Percentiles rank a stretch among this genome's conserved stretches.
Evolutionary conservation across 1,140 invertebrate species (phyloP).

Genomic region (Riptortus pedestris): DNA sequence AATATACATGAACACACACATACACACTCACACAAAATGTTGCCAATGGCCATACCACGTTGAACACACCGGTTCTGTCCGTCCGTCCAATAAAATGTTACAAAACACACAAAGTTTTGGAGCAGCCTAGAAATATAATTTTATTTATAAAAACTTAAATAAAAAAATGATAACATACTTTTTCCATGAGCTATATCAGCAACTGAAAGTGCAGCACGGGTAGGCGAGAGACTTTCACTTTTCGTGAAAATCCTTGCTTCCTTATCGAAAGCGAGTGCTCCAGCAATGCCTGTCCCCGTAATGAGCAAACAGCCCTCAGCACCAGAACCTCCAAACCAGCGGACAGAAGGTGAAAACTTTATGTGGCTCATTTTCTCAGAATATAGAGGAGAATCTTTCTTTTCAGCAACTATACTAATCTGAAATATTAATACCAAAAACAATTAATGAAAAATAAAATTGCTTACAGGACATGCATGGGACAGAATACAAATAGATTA

Average conservation of each 20-base stretch:
- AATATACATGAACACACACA: too few species aligned
- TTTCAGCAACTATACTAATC: conserved; percentile 53
- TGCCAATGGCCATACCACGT: too few species aligned
- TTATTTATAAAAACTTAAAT: too few species aligned
- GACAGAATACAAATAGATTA: background rate
- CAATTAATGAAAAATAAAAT: background rate
- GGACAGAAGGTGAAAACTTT: conserved; percentile 65
- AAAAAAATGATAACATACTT: conserved; percentile 47
- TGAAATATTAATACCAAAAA: conserved; percentile 32
- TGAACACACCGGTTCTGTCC: too few species aligned
- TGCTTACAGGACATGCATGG: background rate
- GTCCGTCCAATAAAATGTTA: too few species aligned
- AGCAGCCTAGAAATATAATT: too few species aligned
- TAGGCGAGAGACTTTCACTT: conserved; percentile 59
- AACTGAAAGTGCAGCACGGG: conserved; percentile 58
- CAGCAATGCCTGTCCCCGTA: conserved; percentile 72
- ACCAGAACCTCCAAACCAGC: conserved; percentile 73
- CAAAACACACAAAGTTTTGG: too few species aligned
- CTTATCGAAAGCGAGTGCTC: conserved; percentile 47
- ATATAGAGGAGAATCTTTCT: conserved; percentile 69
- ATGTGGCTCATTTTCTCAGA: conserved; percentile 73
- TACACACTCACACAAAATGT: conserved; percentile 28
- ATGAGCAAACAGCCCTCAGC: conserved; percentile 70
- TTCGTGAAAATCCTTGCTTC: conserved; percentile 38
- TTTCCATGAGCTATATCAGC: conserved; percentile 65